A percentile compares a stretch with the other conserved stretches of the same genome.
Evolutionary conservation across 2,113 vertebrate genomes (phyloP).

Genomic region (Pluvialis apricaria): DNA sequence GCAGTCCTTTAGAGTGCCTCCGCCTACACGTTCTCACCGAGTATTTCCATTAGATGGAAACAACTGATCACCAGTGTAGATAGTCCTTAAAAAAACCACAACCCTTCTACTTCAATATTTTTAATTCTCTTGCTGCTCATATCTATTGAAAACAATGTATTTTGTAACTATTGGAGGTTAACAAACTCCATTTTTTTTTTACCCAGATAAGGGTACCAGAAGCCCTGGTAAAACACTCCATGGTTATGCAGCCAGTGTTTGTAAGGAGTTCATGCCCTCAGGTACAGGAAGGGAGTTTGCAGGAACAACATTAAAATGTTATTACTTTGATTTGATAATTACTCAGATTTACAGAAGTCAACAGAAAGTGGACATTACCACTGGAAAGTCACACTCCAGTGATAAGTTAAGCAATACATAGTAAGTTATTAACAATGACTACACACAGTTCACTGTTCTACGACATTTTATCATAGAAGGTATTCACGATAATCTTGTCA

Average conservation of each 20-base stretch:
- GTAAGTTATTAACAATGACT: not conserved
- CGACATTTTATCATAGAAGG: not conserved
- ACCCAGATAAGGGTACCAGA: not conserved
- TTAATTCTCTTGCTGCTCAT: not conserved
- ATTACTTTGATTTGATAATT: not conserved
- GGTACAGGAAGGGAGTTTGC: not conserved
- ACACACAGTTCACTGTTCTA: not conserved
- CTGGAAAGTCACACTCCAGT: not conserved
- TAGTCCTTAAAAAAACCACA: not conserved
- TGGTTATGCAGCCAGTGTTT: not conserved
- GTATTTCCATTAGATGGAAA: not conserved
- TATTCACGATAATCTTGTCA: not conserved
- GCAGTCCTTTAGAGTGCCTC: not conserved
- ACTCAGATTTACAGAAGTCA: not conserved
- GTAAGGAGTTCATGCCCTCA: not conserved
- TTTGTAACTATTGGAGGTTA: not conserved
- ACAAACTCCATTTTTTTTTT: not conserved
- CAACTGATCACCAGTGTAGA: not conserved
- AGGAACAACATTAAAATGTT: not conserved
- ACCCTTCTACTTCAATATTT: not conserved
- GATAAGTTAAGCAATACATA: not conserved
- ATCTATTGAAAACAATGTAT: not conserved
- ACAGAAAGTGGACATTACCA: not conserved
- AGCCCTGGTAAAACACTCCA: not conserved
- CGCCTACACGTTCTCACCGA: fast-evolving